Evolutionary conservation across 2,797 vertebrate species (phyloP), one percentile per base, ranked within the genome.

Genomic region (Orestias chungarensis): DNA sequence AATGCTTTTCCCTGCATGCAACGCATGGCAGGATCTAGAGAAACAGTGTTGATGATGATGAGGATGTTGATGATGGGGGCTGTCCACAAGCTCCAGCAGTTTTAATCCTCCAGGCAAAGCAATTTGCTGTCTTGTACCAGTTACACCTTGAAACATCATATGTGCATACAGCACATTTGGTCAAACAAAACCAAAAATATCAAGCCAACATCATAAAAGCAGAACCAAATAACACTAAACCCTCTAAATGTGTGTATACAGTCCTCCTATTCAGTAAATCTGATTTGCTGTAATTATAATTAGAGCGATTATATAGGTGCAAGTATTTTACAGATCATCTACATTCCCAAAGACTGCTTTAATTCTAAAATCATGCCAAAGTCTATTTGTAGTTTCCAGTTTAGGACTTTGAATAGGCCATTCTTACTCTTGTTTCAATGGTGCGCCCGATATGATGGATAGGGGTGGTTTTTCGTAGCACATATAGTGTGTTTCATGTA

Each of bases 1-100:
- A 95, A 92, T 93, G 49, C 90, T 86, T 90, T 66, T 35, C 83
- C 82, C 86, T 62, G 90, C 90, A 89, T 90, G 86, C 82, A 74
- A 88, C 86, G 91, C 87, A 88, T 92, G 93, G 87, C 79, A 80
- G 82, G 73, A 80, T 71, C 80, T 80, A 75, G 73, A 83, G 65
- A 62, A 25, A 62, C 59, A 8, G 35, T 40, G 23, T 23, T 40
- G 5, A 62, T 42, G 35, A 25, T 57, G 54, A 31, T 18, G 27
- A 18, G 17, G 25, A 54, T 59, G 55, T 18, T 55, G 54, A n/a
- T 49, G 47, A 49, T 49, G 46, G 10, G 52, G 31, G 29, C 12
- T 14, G 29, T 10, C 20, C 31, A 33, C 55, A 57, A 31, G 55
- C 31, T 59, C 31, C 31, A 11, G 20, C 31, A 33, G 31, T 59